Evolutionary conservation across 2,888 invertebrate genomes (phyloP), one percentile per base, ranked within the genome.

Genomic region (Adela reaumurella): DNA sequence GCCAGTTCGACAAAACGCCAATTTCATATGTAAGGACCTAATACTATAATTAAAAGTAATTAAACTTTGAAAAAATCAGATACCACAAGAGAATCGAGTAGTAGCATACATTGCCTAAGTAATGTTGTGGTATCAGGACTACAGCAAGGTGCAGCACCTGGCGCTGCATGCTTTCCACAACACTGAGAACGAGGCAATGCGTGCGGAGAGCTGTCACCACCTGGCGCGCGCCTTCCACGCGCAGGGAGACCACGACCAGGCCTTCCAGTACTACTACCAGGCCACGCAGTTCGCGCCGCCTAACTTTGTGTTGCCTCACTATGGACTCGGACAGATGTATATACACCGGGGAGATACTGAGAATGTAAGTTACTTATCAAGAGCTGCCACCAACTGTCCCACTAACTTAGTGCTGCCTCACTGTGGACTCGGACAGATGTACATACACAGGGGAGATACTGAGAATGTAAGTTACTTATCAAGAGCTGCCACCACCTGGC

Each of bases 381-480:
- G n/a, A n/a, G n/a, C n/a, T n/a, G n/a, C n/a, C n/a, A n/a, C n/a
- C n/a, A n/a, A n/a, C n/a, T n/a, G n/a, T n/a, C 92, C 96, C 0
- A 84, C 92, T 1, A 89, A 88, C 63, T 99, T 99, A 79, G 95
- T 99, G 0, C 74, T 99, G 49, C 99, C 99, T 0, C 94, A 96
- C 74, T 99, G 94, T 70, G 99, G 99, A 0, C 82, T 99, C 0
- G 99, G 99, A 1, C 99, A 99, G 70, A 98, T 99, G 97, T 98
- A 99, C 66, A 96, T 99, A 56, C 93, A 97, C 66, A 84, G 97
- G 64, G 94, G 94, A 1, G 98, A 99, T 64, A 87, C 90, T 1
- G 96, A 97, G 72, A 94, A 94, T 73, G 92, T 91, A 80, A 84
- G 84, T 76, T 28, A 46, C 24, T 46, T 45, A 17, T n/a, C n/a